Evolutionary conservation across 2,888 invertebrate species (phyloP).

Genomic region (Melinaea marsaeus): DNA sequence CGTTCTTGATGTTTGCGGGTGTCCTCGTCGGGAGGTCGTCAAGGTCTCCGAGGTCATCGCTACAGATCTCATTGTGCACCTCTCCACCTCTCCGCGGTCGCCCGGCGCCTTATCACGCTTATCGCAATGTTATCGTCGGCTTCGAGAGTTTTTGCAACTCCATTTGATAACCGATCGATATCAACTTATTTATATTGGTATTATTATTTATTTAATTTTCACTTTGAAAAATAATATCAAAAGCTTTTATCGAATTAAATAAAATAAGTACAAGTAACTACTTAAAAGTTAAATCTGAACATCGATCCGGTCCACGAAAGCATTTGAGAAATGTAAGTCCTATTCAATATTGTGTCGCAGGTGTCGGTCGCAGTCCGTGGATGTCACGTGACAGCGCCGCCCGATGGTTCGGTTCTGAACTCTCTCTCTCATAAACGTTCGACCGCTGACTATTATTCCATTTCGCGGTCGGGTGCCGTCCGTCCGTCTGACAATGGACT

Average conservation of each 20-base stretch:
- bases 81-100: slow-evolving; percentile 36
- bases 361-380: slow-evolving; percentile 7
- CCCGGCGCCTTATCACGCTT: slow-evolving; percentile 32
- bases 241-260: slow-evolving; percentile 5
- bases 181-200: slow-evolving; percentile 23
- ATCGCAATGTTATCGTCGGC: slow-evolving; percentile 31
- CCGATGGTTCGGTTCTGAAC: slow-evolving; percentile 23
- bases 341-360: slow-evolving; percentile 15
- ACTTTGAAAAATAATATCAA: slow-evolving; percentile 18
- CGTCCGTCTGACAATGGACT: slow-evolving; percentile 17
- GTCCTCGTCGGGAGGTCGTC: slow-evolving; percentile 23
- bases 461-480: slow-evolving; percentile 22
- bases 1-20: too few relatives aligned
- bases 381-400: slow-evolving; percentile 12
- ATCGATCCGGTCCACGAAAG: slow-evolving; percentile 17
- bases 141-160: slow-evolving; percentile 30
- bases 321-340: slow-evolving; percentile 19
- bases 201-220: slow-evolving; percentile 18
- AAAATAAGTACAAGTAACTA: slow-evolving; percentile 12
- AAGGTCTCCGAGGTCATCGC: slow-evolving; percentile 55
- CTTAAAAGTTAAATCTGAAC: slow-evolving; percentile 17
- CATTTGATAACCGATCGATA: slow-evolving; percentile 31
- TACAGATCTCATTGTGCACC: slow-evolving; percentile 39
- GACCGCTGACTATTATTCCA: slow-evolving; percentile 27
- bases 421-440: slow-evolving; percentile 15